A percentile compares a stretch with the other conserved stretches of the same genome.
phyloP scores from a whole-genome alignment of 35 echinoderm and acorn worm genomes.

The Lytechinus pictus region DNA sequence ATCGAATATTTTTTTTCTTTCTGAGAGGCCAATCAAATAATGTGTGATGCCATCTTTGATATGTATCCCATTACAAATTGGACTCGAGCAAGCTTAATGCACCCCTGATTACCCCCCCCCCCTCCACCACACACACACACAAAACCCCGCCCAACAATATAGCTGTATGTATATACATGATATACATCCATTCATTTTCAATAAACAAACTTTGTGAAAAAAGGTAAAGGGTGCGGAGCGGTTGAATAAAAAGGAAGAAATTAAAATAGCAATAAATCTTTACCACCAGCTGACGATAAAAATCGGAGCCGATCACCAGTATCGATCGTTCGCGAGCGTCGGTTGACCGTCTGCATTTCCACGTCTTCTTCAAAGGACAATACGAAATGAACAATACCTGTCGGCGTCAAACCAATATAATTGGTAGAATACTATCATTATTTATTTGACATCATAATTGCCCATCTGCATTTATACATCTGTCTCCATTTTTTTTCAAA shows the following conservation, averaged over 20 bases:
- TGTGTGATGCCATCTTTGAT: too few relatives aligned
- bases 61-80: too few relatives aligned
- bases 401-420: not conserved
- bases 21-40: too few relatives aligned
- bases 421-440: slow-evolving; percentile 10
- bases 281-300: not conserved
- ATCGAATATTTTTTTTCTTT: too few relatives aligned
- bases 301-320: not conserved
- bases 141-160: too few relatives aligned
- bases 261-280: not conserved
- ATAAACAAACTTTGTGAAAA: not conserved
- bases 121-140: too few relatives aligned
- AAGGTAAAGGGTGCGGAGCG: not conserved
- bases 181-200: too few relatives aligned
- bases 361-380: not conserved
- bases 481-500: not conserved
- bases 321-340: not conserved
- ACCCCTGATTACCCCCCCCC: too few relatives aligned
- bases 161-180: too few relatives aligned
- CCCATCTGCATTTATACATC: not conserved
- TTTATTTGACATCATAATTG: not conserved
- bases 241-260: not conserved
- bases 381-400: not conserved
- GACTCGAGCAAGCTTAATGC: too few relatives aligned
- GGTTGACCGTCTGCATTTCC: not conserved